Percentiles rank a stretch among this genome's conserved stretches.
Evolutionary conservation across 2,888 invertebrate genomes (phyloP).

Genomic region (Drosophila conformis): DNA sequence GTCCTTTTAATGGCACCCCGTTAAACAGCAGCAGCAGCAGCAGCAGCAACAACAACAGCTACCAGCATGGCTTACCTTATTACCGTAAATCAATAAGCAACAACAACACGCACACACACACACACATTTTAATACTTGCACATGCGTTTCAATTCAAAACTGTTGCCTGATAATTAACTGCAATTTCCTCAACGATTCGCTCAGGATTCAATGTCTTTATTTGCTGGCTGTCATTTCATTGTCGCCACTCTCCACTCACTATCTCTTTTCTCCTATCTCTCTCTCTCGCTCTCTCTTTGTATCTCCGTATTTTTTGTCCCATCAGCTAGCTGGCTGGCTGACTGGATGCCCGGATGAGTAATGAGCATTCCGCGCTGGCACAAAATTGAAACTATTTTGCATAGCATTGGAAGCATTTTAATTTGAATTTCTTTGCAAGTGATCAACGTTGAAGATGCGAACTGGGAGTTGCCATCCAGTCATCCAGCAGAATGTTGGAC

Average conservation of each 20-base stretch:
- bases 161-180: constrained; percentile 68
- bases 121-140: neutral
- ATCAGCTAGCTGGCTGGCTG: neutral
- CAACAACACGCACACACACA: constrained; percentile 16
- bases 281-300: neutral
- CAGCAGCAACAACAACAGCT: constrained; percentile 23
- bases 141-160: constrained; percentile 34
- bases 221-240: constrained; percentile 42
- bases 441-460: constrained; percentile 54
- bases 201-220: constrained; percentile 52
- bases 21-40: constrained; percentile 38
- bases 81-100: constrained; percentile 72
- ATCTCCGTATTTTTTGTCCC: constrained; percentile 2
- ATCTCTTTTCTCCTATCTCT: neutral
- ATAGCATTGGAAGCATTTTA: constrained; percentile 79
- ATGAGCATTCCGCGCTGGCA: constrained; percentile 78
- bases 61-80: constrained; percentile 46
- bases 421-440: constrained; percentile 80
- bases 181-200: constrained; percentile 60
- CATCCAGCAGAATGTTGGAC: neutral
- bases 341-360: constrained; percentile 47
- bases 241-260: constrained; percentile 16
- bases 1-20: constrained; percentile 60
- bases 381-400: constrained; percentile 82
- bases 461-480: constrained; percentile 8